Conservation (phyloP, 2,113 vertebrate genomes). For the Sinocyclocheilus maitianheensis region DNA sequence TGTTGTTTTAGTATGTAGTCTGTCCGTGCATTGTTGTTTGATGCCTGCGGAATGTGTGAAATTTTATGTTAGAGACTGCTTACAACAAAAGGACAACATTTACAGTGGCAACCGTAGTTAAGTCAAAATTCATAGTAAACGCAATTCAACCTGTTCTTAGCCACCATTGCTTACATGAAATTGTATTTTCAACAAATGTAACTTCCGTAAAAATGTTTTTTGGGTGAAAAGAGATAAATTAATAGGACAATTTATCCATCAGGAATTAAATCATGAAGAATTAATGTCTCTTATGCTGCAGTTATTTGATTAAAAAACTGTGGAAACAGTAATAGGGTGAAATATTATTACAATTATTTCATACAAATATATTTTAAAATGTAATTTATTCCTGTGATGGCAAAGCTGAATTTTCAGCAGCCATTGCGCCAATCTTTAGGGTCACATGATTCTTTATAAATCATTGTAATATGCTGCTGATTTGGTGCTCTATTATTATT, state of each 20-base stretch:
- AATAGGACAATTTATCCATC: background rate
- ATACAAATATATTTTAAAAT: background rate
- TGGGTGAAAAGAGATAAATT: too few relatives aligned
- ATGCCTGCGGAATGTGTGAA: background rate
- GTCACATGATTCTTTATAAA: background rate
- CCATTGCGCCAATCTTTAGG: too few relatives aligned
- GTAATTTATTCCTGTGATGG: too few relatives aligned
- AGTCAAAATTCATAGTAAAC: background rate
- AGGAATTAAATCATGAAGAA: background rate
- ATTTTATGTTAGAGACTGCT: background rate
- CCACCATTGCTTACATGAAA: background rate
- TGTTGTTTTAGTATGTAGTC: constrained; percentile 18
- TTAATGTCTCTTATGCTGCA: too few relatives aligned
- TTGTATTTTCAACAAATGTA: background rate
- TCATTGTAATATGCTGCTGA: background rate
- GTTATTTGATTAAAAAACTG: background rate
- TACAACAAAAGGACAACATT: background rate
- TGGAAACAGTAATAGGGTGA: background rate
- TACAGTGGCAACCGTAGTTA: background rate
- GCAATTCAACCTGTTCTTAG: background rate
- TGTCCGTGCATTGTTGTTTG: background rate
- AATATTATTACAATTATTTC: background rate
- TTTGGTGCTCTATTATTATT: background rate
- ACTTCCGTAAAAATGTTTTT: background rate
- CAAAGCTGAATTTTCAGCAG: too few relatives aligned